Conservation (phyloP, 2,888 invertebrate genomes). For the Nezara viridula region DNA sequence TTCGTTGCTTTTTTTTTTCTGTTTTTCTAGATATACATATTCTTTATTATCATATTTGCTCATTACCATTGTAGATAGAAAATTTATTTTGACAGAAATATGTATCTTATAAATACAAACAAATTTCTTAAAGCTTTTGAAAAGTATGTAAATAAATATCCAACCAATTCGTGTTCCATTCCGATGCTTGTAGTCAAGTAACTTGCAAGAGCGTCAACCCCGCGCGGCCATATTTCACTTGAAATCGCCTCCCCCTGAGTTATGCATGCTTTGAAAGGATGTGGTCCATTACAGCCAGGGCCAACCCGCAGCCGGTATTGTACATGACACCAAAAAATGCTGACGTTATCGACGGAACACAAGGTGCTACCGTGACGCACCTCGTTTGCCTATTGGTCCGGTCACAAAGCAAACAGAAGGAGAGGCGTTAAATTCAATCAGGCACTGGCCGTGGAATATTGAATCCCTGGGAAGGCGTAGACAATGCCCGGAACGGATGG, state of each 20-base stretch:
- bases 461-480: constrained; percentile 56
- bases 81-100: no score
- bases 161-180: no score
- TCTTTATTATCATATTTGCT: no score
- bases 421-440: constrained; percentile 58
- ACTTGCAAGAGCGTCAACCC: not conserved
- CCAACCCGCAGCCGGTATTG: constrained; percentile 27
- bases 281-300: not conserved
- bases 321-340: not conserved
- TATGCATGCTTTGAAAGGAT: constrained; percentile 28
- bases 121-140: no score
- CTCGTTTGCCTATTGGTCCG: constrained; percentile 33
- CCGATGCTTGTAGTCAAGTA: not conserved
- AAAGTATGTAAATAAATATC: no score
- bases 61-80: no score
- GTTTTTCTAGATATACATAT: no score
- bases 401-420: constrained; percentile 59
- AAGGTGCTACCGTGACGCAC: constrained; percentile 23
- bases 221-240: not conserved
- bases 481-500: constrained; percentile 55
- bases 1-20: no score
- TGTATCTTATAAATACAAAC: no score
- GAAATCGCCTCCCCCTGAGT: not conserved
- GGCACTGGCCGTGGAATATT: constrained; percentile 56
- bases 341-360: not conserved